Evolutionary conservation across 2,888 invertebrate species (phyloP).

Genomic region (Chouioia cunea): DNA sequence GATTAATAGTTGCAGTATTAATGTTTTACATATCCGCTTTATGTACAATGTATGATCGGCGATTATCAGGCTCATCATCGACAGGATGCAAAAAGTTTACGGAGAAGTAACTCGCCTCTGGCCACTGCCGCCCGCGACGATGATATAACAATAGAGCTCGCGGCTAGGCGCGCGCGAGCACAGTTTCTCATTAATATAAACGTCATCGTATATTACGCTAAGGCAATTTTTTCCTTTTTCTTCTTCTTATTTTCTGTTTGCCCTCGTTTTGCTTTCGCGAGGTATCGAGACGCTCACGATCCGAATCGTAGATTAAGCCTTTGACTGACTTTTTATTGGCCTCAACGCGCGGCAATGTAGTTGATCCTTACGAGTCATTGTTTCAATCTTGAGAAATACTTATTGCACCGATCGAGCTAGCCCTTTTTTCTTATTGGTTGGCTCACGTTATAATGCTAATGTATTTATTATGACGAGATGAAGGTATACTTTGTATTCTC

Average conservation of each 20-base stretch:
- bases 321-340: slow-evolving; percentile 36
- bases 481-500: too few species aligned
- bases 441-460: slow-evolving; percentile 2
- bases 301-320: slow-evolving; percentile 39
- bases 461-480: slow-evolving; percentile 9
- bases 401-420: slow-evolving; percentile 5
- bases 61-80: too few species aligned
- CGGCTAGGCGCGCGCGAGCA: slow-evolving; percentile 37
- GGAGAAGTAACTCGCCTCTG: too few species aligned
- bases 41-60: too few species aligned
- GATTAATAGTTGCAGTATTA: too few species aligned
- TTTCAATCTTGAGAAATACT: slow-evolving; percentile 28
- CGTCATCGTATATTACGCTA: slow-evolving; percentile 56
- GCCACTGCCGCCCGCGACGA: slow-evolving; percentile 10
- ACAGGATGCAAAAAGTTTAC: too few species aligned
- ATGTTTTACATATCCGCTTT: too few species aligned
- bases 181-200: slow-evolving; percentile 59
- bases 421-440: slow-evolving; percentile 2
- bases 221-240: neutral
- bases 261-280: slow-evolving; percentile 7
- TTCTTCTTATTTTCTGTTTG: neutral
- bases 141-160: slow-evolving; percentile 39
- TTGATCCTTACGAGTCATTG: slow-evolving; percentile 37
- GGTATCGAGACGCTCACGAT: slow-evolving; percentile 28
- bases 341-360: slow-evolving; percentile 19